Evolutionary conservation across 2,888 invertebrate species (phyloP).

Genomic region (Smittia aterrima): DNA sequence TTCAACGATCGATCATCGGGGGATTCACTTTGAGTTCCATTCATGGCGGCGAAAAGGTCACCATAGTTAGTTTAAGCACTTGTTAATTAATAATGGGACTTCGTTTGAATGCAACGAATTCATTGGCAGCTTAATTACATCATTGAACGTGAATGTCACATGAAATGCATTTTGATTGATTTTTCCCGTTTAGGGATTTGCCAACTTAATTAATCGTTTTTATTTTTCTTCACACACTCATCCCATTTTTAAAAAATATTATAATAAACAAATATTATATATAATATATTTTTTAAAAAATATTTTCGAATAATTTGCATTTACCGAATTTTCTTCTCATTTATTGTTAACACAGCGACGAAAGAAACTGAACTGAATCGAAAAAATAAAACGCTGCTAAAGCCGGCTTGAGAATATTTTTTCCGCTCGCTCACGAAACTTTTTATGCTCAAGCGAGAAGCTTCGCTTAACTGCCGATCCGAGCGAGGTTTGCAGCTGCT

Average conservation of each 20-base stretch:
- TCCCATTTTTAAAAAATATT: not conserved
- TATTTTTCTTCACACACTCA: no score
- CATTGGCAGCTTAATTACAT: not conserved
- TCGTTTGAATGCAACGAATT: not conserved
- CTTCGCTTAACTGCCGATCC: not conserved
- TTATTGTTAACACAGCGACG: constrained; percentile 50
- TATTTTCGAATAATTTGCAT: not conserved
- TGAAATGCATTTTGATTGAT: not conserved
- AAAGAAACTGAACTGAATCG: constrained; percentile 52
- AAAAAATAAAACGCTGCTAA: constrained; percentile 16
- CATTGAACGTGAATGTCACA: not conserved
- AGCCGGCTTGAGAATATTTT: constrained; percentile 28
- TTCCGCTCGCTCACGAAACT: not conserved
- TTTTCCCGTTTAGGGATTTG: not conserved
- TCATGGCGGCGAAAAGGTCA: not conserved
- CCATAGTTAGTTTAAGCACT: not conserved
- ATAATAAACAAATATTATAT: no score
- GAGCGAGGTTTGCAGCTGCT: not conserved
- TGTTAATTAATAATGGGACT: not conserved
- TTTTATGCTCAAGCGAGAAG: not conserved
- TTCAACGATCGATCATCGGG: not conserved
- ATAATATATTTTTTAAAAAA: not conserved
- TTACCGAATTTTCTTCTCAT: constrained; percentile 32
- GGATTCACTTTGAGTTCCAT: not conserved
- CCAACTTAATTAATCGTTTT: not conserved